Evolutionary conservation across 2,113 vertebrate genomes (phyloP), one percentile per base, ranked within the genome.

Genomic region (Lichenostomus cassidix): DNA sequence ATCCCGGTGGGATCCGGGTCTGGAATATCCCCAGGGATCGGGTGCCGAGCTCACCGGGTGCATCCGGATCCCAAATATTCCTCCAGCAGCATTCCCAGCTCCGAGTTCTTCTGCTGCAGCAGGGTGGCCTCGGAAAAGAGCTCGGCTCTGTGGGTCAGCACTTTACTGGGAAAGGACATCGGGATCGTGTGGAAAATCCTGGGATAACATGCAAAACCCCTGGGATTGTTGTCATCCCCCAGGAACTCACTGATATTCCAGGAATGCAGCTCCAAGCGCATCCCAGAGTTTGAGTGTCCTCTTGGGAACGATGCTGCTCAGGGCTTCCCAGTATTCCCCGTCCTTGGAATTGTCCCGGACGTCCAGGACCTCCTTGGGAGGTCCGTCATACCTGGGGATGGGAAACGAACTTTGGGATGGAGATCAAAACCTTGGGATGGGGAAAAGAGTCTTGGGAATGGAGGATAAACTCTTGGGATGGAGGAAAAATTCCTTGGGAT

Each of bases 241-340:
- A 10, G n/a, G 11, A 8, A 97, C 99, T 98, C 83, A 99, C 99
- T 98, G 83, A 56, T 99, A 98, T 56, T 98, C 97, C 93, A 97
- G 60, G 64, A 99, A 88, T 2, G 89, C 97, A 3, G 52, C 58
- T n/a, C 97, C 97, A 1, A 98, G 92, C 0, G 96, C 96, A 0
- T 98, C 98, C 99, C 99, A 99, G 24, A 98, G 94, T 81, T 93
- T 98, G 84, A 98, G 39, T 13, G 94, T 98, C 9, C 93, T 21
- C 20, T 97, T 68, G 0, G 98, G 96, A 86, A 99, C 97, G 22
- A 98, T 33, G 0, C 52, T 94, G 47, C 96, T 62, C 90, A 99
- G 64, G 20, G 97, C 93, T 22, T 97, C 68, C 99, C 99, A 99
- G 86, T 98, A 99, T 27, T 97, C 96, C 0, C 81, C 68, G 7